Evolutionary conservation across 2,113 vertebrate genomes (phyloP), one percentile per base, ranked within the genome.

Genomic region (Sebastes schlegelii): DNA sequence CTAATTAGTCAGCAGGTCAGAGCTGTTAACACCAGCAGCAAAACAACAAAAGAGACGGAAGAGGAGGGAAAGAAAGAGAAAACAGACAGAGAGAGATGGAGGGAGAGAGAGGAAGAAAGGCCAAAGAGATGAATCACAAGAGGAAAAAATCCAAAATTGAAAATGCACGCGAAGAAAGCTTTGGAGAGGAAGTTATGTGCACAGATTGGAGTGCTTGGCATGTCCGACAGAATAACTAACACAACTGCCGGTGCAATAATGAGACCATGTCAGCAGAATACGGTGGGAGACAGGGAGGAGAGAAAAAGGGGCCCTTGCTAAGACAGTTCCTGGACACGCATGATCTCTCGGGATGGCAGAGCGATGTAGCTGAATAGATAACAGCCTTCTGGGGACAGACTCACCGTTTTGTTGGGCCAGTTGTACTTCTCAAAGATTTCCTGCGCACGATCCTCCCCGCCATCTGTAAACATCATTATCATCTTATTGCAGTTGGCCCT

Each of bases 401-500:
- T 96, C 92, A 99, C 98, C 49, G 98, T 99, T 92, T 98, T 98
- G 90, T 99, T 99, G 87, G 98, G 98, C 98, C 98, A 99, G 93
- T 99, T 99, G 95, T 99, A 99, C 91, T 96, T 98, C 94, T 99
- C 97, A 83, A 99, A 99, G 93, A 99, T 96, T 0, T 99, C 98
- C 91, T 99, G 98, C 13, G 98, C 98, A 0, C 98, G 96, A 89
- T 99, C 98, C 92, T 99, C 98, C 0, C 98, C 98, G 0, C 98
- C 98, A 0, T 99, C 98, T 26, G 98, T 99, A 96, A 99, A 99
- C 98, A 99, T 99, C 98, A 99, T 99, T 95, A 99, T 99, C 97
- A 99, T 98, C 95, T 99, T 99, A 92, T 99, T 99, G 95, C 98
- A 99, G 96, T 97, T 98, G 92, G 98, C 98, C 77, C 98, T 96